These are phyloP conservation scores for Prunella strophiata DNA, from an alignment of 2,797 vertebrate genomes.

Conservation along the genomic window DNA sequence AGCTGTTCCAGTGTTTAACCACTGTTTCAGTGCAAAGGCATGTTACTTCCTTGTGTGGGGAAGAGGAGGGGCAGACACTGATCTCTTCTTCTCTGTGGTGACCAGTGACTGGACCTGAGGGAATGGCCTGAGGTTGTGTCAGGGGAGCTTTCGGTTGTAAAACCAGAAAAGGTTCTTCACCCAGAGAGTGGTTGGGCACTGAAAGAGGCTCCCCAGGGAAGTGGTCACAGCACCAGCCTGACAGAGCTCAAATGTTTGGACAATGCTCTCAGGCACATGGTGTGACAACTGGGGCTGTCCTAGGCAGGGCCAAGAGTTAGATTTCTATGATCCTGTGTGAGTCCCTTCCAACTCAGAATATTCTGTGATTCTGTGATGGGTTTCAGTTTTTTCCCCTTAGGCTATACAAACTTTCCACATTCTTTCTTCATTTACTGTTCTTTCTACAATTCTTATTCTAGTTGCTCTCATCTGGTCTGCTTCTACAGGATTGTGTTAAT, in stretches of 20 bases:
- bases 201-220: neutral
- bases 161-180: neutral
- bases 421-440: neutral
- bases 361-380: neutral
- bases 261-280: too few relatives aligned
- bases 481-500: neutral
- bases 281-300: neutral
- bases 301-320: neutral
- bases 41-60: neutral
- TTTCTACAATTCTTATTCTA: neutral
- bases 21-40: neutral
- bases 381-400: neutral
- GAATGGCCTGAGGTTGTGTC: neutral
- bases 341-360: neutral
- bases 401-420: neutral
- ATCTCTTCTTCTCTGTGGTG: neutral
- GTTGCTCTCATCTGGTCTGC: neutral
- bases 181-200: too few relatives aligned
- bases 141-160: neutral
- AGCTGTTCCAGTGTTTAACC: neutral
- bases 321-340: neutral
- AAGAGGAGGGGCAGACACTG: neutral
- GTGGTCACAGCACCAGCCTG: neutral
- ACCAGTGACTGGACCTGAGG: too few relatives aligned
- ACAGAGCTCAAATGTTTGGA: neutral